A percentile compares a stretch with the other conserved stretches of the same genome.
phyloP scores from a whole-genome alignment of 1,140 invertebrate species.

The Laupala kohalensis region DNA sequence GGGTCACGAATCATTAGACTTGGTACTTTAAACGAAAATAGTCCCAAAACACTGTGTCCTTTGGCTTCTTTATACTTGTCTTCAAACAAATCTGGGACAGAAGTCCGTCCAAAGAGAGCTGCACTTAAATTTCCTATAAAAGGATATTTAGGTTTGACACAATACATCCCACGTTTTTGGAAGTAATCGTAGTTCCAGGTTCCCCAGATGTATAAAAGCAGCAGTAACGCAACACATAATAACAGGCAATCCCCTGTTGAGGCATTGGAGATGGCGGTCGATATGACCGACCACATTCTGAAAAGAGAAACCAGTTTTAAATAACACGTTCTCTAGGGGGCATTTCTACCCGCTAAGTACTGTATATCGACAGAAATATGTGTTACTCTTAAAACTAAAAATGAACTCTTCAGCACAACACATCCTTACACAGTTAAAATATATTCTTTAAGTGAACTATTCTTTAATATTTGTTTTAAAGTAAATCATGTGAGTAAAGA shows the following conservation, averaged over 20 bases:
- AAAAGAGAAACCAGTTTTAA: not conserved
- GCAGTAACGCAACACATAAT: not conserved
- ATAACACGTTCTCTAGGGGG: no score
- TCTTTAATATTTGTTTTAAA: no score
- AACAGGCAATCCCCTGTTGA: not conserved
- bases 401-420: no score
- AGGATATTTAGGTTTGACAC: not conserved
- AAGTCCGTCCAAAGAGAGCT: not conserved
- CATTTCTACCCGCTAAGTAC: no score
- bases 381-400: no score
- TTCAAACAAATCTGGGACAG: not conserved
- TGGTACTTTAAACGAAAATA: slow-evolving; percentile 20
- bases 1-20: slow-evolving; percentile 23
- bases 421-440: no score
- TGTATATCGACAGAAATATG: no score
- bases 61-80: not conserved
- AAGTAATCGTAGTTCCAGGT: not conserved
- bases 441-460: no score
- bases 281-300: not conserved
- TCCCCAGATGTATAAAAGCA: not conserved
- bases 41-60: not conserved
- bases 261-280: not conserved
- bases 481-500: no score
- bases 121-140: not conserved
- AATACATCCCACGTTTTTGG: not conserved